phyloP scores from a whole-genome alignment of 1,140 invertebrate genomes.

The Hetaerina americana region DNA sequence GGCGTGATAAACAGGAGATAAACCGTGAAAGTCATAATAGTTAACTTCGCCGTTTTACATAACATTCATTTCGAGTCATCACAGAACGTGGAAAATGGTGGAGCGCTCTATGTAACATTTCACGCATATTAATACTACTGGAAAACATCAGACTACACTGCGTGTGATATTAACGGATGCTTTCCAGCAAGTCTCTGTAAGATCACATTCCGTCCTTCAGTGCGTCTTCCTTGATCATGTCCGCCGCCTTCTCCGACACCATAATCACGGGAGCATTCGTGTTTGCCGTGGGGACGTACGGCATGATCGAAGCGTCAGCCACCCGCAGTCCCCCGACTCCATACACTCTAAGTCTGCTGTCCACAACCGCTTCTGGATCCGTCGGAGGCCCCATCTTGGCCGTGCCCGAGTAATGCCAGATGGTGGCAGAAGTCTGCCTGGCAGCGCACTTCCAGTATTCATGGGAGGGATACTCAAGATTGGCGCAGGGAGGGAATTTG shows the following conservation, averaged over 20 bases:
- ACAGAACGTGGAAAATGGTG: too few species aligned
- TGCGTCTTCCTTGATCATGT: conserved; percentile 41
- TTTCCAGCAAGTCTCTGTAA: too few species aligned
- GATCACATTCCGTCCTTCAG: too few species aligned
- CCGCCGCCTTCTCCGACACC: conserved; percentile 36
- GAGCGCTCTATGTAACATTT: too few species aligned
- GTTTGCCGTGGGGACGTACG: conserved; percentile 31
- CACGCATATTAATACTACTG: too few species aligned
- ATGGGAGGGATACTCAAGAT: conserved; percentile 35
- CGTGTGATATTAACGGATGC: too few species aligned
- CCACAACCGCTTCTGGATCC: conserved; percentile 44
- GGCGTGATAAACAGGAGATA: too few species aligned
- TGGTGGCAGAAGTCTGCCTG: conserved; percentile 46
- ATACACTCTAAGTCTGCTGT: conserved; percentile 40
- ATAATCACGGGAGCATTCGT: conserved; percentile 34
- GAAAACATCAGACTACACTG: too few species aligned
- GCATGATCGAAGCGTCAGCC: conserved; percentile 36
- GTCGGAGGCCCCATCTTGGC: conserved; percentile 48
- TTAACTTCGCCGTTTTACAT: too few species aligned
- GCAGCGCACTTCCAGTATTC: conserved; percentile 24
- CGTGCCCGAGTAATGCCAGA: conserved; percentile 50
- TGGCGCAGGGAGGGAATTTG: conserved; percentile 30
- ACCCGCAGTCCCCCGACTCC: conserved; percentile 31
- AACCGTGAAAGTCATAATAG: too few species aligned
- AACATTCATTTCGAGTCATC: too few species aligned